Conservation (phyloP, 2,113 vertebrate genomes). For the Syngnathus scovelli region DNA sequence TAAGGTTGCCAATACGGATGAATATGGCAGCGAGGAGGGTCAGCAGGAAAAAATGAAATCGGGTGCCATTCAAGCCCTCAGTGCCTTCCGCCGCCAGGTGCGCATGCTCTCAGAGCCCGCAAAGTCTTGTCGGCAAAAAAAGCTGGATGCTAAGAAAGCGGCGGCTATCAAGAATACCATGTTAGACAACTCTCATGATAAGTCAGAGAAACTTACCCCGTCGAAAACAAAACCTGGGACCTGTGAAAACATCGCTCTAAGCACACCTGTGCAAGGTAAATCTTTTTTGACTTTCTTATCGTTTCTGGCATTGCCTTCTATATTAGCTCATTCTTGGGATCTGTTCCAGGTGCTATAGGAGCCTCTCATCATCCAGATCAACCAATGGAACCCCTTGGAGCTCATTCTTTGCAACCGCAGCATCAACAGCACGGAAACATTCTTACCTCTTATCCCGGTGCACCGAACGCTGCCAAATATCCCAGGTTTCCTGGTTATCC, state of each 20-base stretch:
- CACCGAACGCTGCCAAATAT: constrained; percentile 72
- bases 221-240: constrained; percentile 75
- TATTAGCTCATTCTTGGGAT: constrained; percentile 29
- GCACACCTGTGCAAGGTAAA: constrained; percentile 60
- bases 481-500: constrained; percentile 72
- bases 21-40: constrained; percentile 86
- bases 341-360: constrained; percentile 49
- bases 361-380: constrained; percentile 51
- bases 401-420: constrained; percentile 58
- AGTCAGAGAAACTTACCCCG: constrained; percentile 79
- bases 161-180: constrained; percentile 80
- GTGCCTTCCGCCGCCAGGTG: constrained; percentile 85
- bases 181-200: constrained; percentile 74
- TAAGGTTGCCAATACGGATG: constrained; percentile 85
- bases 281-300: not conserved
- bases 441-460: constrained; percentile 67
- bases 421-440: constrained; percentile 70
- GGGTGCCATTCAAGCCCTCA: constrained; percentile 91
- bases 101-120: constrained; percentile 89
- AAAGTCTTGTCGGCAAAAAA: constrained; percentile 91
- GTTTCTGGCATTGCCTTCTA: not conserved
- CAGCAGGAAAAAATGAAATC: constrained; percentile 88
- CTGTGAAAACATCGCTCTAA: constrained; percentile 64
- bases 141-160: constrained; percentile 87
- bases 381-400: constrained; percentile 56